A percentile compares a stretch with the other conserved stretches of the same genome.
Conservation (phyloP, 2,888 invertebrate species). For the Terebella lapidaria region DNA sequence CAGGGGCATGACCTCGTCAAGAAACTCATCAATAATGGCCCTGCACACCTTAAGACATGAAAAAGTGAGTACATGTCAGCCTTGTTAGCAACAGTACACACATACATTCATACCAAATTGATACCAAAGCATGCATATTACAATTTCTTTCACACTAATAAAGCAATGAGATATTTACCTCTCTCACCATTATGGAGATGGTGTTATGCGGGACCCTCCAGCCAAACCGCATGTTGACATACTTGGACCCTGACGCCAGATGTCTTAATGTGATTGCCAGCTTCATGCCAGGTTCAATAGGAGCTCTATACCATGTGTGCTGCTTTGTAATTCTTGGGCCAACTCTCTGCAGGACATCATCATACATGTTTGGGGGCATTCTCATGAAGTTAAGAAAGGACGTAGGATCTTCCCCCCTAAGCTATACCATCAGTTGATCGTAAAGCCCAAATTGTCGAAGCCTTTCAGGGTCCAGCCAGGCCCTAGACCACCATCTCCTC, state of each 20-base stretch:
- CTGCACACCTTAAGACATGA: too few species aligned
- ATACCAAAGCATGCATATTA: too few species aligned
- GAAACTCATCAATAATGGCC: constrained; percentile 22
- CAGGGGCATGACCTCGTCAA: constrained; percentile 6
- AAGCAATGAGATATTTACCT: too few species aligned
- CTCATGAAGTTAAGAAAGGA: constrained; percentile 27
- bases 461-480: too few species aligned
- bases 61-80: too few species aligned
- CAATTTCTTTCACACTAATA: too few species aligned
- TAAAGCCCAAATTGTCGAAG: not conserved
- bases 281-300: constrained; percentile 9
- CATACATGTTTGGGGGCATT: constrained; percentile 26
- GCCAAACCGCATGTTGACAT: constrained; percentile 19
- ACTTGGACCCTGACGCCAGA: constrained; percentile 13
- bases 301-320: constrained; percentile 18
- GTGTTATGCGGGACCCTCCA: constrained; percentile 27
- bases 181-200: constrained; percentile 19
- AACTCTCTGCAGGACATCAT: constrained; percentile 21
- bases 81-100: too few species aligned
- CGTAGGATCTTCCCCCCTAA: constrained; percentile 21
- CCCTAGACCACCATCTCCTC: too few species aligned
- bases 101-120: too few species aligned
- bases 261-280: constrained; percentile 7
- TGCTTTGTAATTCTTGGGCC: constrained; percentile 16
- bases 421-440: not conserved